Evolutionary conservation across 2,113 vertebrate genomes (phyloP), one percentile per base, ranked within the genome.

Genomic region (Lampris megalopsis): DNA sequence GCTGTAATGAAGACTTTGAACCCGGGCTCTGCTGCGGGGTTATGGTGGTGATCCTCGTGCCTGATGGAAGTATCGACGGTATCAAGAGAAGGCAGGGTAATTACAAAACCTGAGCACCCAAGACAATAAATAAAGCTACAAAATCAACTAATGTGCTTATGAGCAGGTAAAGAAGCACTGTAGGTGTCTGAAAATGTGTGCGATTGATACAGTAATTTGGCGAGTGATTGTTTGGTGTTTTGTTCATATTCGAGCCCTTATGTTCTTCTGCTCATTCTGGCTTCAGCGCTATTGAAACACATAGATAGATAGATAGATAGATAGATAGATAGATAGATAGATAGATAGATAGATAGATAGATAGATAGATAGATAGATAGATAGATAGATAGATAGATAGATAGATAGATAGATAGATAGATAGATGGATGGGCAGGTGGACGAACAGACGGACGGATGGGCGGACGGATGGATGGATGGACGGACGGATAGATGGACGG

Each of bases 1-100:
- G 73, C 53, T 58, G 77, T 64, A 65, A 86, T 83, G 71, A 80
- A 68, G 77, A 64, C 41, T 13, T 69, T 76, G 48, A 43, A 8
- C 10, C 58, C 42, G 42, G 48, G 37, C 66, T 75, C 40, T 69
- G 78, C 69, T 81, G 57, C 43, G n/a, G 62, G 72, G 54, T 75
- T 68, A 76, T 82, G 65, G 82, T 43, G 57, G 53, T 65, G 35
- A 24, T 40, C 65, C 43, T 42, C 52, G 62, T 62, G 64, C 61
- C 52, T 81, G 2, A 57, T 35, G 36, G 13, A 6, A 53, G 73
- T 77, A 69, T 67, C 71, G 36, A 45, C 59, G 63, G 63, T 24
- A 24, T 24, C 24, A 66, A 53, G 56, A 62, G 59, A 60, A 49
- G 24, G 75, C 9, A 9, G 37, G 47, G 35, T 63, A 68, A 66